Conservation (phyloP, 2,113 vertebrate species). For the Peromyscus californicus region DNA sequence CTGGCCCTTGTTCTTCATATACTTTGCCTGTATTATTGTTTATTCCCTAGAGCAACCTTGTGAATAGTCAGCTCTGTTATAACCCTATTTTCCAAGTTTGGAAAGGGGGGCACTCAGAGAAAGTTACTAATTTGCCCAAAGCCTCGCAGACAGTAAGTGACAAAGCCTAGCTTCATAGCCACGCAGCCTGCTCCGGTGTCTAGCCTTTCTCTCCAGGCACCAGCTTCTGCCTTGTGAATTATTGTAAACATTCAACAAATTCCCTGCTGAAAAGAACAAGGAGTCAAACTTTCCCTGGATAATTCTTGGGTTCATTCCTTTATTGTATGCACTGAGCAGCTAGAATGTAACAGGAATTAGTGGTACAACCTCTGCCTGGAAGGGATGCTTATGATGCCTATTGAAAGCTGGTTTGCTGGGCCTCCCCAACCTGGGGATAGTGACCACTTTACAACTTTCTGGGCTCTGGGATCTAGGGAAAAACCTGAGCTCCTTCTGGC, state of each 20-base stretch:
- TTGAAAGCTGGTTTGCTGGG: background rate
- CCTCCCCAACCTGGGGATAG: background rate
- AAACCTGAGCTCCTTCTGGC: background rate
- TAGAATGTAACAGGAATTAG: background rate
- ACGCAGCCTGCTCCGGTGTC: background rate
- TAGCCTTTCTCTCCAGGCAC: background rate
- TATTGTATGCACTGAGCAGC: background rate
- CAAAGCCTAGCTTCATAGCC: background rate
- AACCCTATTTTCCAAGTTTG: background rate
- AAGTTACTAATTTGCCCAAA: background rate
- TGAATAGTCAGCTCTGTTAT: background rate
- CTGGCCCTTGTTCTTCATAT: background rate
- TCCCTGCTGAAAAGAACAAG: slow-evolving; percentile 17
- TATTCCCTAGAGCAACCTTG: background rate
- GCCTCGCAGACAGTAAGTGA: background rate
- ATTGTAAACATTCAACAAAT: background rate
- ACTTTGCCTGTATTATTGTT: background rate
- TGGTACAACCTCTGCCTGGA: background rate
- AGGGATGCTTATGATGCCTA: background rate
- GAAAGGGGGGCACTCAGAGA: background rate
- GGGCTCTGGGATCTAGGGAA: background rate
- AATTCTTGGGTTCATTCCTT: background rate
- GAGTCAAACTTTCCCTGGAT: background rate
- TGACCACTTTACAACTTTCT: background rate
- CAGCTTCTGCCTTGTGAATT: background rate